phyloP scores from a whole-genome alignment of 2,797 vertebrate genomes.

The Crax fasciolata region DNA sequence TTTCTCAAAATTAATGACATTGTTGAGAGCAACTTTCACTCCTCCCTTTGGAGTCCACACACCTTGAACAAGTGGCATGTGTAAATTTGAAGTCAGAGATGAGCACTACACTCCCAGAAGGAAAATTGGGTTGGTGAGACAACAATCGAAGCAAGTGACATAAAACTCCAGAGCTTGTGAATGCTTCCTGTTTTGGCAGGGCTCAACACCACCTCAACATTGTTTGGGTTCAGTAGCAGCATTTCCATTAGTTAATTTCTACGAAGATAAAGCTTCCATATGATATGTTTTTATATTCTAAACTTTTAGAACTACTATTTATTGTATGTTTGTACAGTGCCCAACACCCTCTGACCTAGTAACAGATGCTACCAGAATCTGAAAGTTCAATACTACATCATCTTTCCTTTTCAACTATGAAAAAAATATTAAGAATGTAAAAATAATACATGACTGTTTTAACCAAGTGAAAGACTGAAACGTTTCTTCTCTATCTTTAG shows the following conservation, averaged over 20 bases:
- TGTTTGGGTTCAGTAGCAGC: neutral
- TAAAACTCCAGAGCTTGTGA: neutral
- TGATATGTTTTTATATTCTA: neutral
- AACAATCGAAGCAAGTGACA: neutral
- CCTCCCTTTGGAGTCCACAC: neutral
- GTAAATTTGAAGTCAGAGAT: neutral
- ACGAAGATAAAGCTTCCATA: neutral
- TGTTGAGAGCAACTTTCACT: neutral
- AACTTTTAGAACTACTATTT: neutral
- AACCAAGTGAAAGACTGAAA: neutral
- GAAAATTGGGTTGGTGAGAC: neutral
- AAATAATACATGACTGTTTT: neutral
- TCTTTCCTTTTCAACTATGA: neutral
- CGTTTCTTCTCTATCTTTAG: neutral
- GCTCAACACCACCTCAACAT: fast-evolving
- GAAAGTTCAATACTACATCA: neutral
- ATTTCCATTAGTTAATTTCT: neutral
- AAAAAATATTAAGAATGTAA: neutral
- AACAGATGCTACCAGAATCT: neutral
- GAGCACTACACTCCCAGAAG: neutral
- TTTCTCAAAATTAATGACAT: neutral
- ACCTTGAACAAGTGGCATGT: neutral
- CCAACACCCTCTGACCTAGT: neutral
- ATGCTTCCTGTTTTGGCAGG: neutral
- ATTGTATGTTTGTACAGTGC: fast-evolving